Base-by-base conservation (phyloP, 1,140 invertebrate genomes). In the Orchestia grillus region DNA sequence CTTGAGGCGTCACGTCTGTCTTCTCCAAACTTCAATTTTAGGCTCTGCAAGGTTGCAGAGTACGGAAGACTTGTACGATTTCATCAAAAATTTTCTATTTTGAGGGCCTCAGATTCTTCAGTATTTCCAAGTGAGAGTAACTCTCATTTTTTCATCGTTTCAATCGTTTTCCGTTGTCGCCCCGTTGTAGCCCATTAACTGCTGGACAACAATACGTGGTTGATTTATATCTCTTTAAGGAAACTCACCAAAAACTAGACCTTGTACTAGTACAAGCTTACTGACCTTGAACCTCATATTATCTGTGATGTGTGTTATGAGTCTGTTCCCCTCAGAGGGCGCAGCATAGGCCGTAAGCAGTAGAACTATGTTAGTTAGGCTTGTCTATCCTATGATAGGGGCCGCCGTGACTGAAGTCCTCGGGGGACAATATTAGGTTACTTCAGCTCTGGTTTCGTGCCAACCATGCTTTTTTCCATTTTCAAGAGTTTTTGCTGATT, bases 11-110 rank as follows among this genome's bases (percentile, higher is more conserved):
- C 3, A 19, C 62, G 11, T 77, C 36, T 77, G 62, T 77, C 36
- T 77, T 77, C 28, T 23, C 62, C 11, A 77, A 77, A 77, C 62
- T 36, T 77, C 62, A 23, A 28, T 77, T 77, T 77, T 77, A 3
- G 62, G 62, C 11, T 77, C 36, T 44, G 88, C 41, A 44, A 90
- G 41, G 88, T 42, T 36, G 43, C n/a, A 41, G 88, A 90, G 42
- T 90, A 90, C 42, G 88, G 88, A 90, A 90, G 88, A 90, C 88
- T 41, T 40, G 36, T 90, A 90, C 42, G 88, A 90, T 41, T 90
- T 87, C 0, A 28, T 28, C 15, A 41, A 15, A 16, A 90, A 90
- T 90, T 90, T 28, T 90, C n/a, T 44, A 42, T 8, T 42, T 42
- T 41, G 11, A n/a, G n/a, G 88, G 43, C n/a, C 42, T 44, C 43